Conservation (phyloP, 1,140 invertebrate species). For the Ruditapes philippinarum region DNA sequence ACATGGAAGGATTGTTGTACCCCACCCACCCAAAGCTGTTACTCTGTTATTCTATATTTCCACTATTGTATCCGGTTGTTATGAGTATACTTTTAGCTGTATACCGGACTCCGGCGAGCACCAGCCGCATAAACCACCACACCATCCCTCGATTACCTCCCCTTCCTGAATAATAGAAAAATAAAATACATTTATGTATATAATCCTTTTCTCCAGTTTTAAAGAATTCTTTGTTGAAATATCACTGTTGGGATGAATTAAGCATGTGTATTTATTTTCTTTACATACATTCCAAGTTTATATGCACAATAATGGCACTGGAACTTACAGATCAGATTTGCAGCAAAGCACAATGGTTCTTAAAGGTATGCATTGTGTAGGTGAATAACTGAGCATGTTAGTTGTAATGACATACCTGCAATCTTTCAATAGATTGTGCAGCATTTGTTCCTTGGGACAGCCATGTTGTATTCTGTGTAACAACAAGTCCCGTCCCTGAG, state of each 20-base stretch:
- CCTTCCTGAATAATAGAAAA: slow-evolving; percentile 87
- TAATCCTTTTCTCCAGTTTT: too few species aligned
- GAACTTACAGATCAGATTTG: too few species aligned
- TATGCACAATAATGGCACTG: too few species aligned
- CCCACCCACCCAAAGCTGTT: slow-evolving; percentile 27
- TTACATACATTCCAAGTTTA: too few species aligned
- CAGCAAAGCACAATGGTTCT: too few species aligned
- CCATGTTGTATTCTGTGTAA: slow-evolving; percentile 90
- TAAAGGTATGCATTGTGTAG: too few species aligned
- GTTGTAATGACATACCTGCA: too few species aligned
- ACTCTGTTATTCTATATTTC: not conserved
- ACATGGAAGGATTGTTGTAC: slow-evolving; percentile 40
- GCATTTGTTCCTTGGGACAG: slow-evolving; percentile 87
- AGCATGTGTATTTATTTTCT: too few species aligned
- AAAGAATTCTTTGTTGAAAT: too few species aligned
- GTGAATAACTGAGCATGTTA: too few species aligned
- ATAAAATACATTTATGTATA: too few species aligned
- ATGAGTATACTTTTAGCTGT: slow-evolving; percentile 68
- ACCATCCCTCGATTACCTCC: slow-evolving; percentile 90
- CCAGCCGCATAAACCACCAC: slow-evolving; percentile 91
- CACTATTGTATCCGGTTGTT: not conserved
- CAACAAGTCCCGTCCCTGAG: slow-evolving; percentile 90
- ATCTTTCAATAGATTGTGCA: slow-evolving; percentile 87
- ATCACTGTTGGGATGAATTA: too few species aligned
- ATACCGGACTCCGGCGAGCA: slow-evolving; percentile 88